Percentiles rank a stretch among this genome's conserved stretches.
These are phyloP conservation scores for Acanthornis magna DNA, from an alignment of 2,797 vertebrate species.

Conservation along the genomic window DNA sequence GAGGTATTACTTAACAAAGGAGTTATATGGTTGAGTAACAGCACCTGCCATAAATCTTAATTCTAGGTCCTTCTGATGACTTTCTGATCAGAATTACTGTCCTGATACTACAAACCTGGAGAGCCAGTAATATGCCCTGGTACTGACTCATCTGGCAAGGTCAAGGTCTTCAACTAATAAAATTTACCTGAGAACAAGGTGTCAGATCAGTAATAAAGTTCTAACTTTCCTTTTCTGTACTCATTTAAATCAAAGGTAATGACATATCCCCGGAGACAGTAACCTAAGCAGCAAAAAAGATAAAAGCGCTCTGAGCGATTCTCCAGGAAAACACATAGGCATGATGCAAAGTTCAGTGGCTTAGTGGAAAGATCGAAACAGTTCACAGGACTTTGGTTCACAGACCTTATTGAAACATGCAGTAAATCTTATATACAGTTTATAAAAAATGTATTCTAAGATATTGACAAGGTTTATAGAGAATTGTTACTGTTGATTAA, in stretches of 20 bases:
- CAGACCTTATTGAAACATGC: neutral
- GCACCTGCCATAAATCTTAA: neutral
- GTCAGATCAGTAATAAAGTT: neutral
- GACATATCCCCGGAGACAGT: neutral
- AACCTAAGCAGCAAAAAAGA: neutral
- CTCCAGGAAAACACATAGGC: neutral
- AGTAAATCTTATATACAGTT: neutral
- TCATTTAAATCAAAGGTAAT: neutral
- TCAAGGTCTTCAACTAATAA: neutral
- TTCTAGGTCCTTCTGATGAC: neutral
- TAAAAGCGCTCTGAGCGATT: neutral
- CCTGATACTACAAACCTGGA: neutral
- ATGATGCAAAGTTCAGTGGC: neutral
- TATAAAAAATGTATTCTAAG: neutral
- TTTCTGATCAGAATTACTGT: neutral
- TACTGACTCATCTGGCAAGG: neutral
- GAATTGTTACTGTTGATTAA: neutral
- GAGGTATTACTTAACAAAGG: neutral
- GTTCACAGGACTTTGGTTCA: conserved; percentile 7
- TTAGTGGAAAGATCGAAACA: neutral
- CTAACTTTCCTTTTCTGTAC: neutral
- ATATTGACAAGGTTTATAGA: neutral
- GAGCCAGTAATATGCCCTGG: neutral
- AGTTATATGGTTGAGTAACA: neutral
- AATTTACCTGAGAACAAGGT: neutral